phyloP scores from a whole-genome alignment of 1,140 invertebrate genomes.

The Cataglyphis hispanica region DNA sequence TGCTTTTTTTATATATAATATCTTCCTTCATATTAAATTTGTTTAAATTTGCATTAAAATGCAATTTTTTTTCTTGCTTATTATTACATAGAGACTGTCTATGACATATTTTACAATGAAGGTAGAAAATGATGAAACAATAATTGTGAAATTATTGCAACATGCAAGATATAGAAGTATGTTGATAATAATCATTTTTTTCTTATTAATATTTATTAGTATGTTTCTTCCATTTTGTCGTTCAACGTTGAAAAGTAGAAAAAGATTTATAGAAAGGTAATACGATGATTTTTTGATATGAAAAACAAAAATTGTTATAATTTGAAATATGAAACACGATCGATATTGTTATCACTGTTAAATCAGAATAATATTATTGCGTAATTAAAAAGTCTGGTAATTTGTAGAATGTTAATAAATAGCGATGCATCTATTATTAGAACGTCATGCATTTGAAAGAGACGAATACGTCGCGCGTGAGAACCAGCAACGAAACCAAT shows the following conservation, averaged over 20 bases:
- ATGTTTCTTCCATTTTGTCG: constrained; percentile 6
- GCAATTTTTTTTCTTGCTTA: constrained; percentile 14
- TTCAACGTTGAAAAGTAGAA: not conserved
- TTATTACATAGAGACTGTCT: constrained; percentile 16
- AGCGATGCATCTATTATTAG: constrained; percentile 10
- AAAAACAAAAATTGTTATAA: not conserved
- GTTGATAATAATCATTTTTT: not conserved
- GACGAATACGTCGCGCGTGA: constrained; percentile 49
- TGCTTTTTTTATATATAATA: constrained; percentile 5
- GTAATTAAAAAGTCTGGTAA: constrained; percentile 29
- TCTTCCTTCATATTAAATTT: constrained; percentile 3
- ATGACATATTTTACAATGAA: not conserved
- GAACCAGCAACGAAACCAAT: constrained; percentile 72
- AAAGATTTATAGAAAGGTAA: not conserved
- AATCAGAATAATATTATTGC: not conserved
- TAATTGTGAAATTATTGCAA: not conserved
- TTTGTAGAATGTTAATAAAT: not conserved
- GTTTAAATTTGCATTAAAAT: constrained; percentile 38
- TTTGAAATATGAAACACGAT: not conserved
- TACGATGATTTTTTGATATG: not conserved
- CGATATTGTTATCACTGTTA: not conserved
- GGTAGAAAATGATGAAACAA: not conserved
- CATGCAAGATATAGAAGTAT: not conserved
- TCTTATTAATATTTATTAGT: not conserved
- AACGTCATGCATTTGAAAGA: constrained; percentile 1